phyloP scores from a whole-genome alignment of 2,797 vertebrate genomes.

The Sebastes miniatus region DNA sequence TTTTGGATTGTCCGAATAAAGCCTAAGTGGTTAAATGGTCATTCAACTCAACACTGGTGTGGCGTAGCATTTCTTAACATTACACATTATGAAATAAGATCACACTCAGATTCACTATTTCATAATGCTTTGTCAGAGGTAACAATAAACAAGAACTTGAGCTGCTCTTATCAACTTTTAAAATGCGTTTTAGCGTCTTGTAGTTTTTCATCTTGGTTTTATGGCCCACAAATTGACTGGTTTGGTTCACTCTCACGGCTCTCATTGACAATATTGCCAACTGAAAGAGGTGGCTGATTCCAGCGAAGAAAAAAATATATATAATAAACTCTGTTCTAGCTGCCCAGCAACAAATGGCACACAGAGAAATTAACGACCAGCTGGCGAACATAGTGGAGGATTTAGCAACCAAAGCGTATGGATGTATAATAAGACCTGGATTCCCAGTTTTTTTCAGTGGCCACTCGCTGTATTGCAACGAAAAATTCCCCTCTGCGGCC shows the following conservation, averaged over 20 bases:
- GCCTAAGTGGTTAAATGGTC: background rate
- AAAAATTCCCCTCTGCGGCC: too few species aligned
- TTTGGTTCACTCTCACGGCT: background rate
- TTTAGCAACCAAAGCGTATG: background rate
- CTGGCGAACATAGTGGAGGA: background rate
- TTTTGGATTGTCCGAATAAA: slow-evolving; percentile 33
- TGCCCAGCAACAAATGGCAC: background rate
- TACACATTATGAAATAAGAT: background rate
- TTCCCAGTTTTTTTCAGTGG: too few species aligned
- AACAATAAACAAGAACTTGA: background rate
- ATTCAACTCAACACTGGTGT: background rate
- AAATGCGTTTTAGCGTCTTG: background rate
- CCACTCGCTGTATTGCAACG: too few species aligned
- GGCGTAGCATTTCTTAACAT: slow-evolving; percentile 7
- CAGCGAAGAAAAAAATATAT: too few species aligned
- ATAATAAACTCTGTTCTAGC: background rate
- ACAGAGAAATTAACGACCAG: background rate
- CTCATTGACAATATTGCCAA: background rate
- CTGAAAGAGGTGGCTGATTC: background rate
- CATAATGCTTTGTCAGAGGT: background rate
- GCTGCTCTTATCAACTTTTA: background rate
- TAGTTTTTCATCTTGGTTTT: background rate
- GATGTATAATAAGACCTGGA: too few species aligned
- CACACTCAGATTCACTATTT: background rate
- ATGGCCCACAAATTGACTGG: background rate